These are phyloP conservation scores for Geodia barretti DNA, from an alignment of 37 sponge, comb jelly and placozoan genomes.

Conservation along the genomic window DNA sequence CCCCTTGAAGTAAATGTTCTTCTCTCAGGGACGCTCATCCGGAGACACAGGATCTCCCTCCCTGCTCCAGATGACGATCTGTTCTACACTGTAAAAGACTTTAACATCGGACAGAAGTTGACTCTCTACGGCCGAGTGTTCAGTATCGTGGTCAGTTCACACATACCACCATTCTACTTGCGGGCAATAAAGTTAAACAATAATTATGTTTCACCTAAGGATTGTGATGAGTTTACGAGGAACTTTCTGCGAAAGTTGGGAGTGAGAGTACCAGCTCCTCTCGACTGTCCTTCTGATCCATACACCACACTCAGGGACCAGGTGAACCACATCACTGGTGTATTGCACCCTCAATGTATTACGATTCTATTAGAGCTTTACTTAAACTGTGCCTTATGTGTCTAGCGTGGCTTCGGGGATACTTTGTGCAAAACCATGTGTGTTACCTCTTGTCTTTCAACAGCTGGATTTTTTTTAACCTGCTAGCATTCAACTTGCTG, in stretches of 20 bases:
- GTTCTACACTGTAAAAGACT: conserved; percentile 94
- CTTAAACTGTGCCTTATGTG: not conserved
- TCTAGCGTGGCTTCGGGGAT: too few species aligned
- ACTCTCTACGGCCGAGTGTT: conserved; percentile 79
- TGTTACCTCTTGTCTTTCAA: too few species aligned
- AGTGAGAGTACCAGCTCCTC: conserved; percentile 58
- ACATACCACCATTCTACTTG: not conserved
- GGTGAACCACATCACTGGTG: conserved; percentile 32
- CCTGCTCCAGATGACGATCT: conserved; percentile 90
- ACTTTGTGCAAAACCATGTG: too few species aligned
- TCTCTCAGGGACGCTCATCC: conserved; percentile 80
- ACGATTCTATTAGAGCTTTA: not conserved
- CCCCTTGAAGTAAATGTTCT: too few species aligned
- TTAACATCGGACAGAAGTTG: conserved; percentile 86
- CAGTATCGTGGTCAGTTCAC: conserved; percentile 79
- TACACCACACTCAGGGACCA: conserved; percentile 66
- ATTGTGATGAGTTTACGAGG: conserved; percentile 94
- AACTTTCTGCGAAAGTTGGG: conserved; percentile 91
- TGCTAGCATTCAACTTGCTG: too few species aligned
- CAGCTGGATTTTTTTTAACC: too few species aligned
- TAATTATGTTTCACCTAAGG: conserved; percentile 53
- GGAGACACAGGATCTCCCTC: conserved; percentile 92
- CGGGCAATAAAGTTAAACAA: not conserved
- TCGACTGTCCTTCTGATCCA: conserved; percentile 71
- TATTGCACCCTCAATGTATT: not conserved